These are phyloP conservation scores for Plebejus argus DNA, from an alignment of 2,888 invertebrate genomes.

Conservation along the genomic window DNA sequence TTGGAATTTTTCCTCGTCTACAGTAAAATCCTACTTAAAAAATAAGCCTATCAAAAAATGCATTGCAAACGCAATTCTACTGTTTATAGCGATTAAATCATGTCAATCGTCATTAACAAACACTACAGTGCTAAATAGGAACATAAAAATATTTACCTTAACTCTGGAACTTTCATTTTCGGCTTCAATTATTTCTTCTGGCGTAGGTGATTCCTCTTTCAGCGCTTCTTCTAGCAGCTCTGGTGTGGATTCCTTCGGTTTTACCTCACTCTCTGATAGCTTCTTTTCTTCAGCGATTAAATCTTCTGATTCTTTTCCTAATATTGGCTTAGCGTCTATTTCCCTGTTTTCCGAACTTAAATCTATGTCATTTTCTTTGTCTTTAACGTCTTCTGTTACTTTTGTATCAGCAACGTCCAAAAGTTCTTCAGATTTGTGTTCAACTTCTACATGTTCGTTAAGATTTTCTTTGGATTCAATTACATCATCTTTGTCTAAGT, in stretches of 20 bases:
- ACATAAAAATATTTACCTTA: conserved; percentile 57
- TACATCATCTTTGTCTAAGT: conserved; percentile 36
- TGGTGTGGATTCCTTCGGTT: conserved; percentile 57
- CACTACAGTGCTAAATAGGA: background rate
- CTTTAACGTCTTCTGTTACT: conserved; percentile 23
- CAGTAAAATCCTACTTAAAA: background rate
- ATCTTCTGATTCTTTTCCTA: conserved; percentile 51
- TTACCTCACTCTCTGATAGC: conserved; percentile 44
- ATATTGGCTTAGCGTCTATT: conserved; percentile 10
- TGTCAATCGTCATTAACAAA: too few relatives aligned
- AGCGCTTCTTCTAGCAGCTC: conserved; percentile 68
- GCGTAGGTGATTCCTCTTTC: conserved; percentile 51
- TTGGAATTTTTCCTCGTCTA: background rate
- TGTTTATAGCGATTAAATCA: background rate
- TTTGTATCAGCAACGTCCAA: conserved; percentile 1
- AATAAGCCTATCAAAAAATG: background rate
- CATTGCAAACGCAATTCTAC: background rate
- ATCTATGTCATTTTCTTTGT: conserved; percentile 21
- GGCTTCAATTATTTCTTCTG: conserved; percentile 52
- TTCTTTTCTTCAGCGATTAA: conserved; percentile 56
- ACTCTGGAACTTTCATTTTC: conserved; percentile 64
- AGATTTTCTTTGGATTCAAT: conserved; percentile 29
- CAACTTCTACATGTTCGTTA: conserved; percentile 33
- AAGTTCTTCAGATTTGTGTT: background rate
- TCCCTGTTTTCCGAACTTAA: conserved; percentile 37